These are phyloP conservation scores for Grammomys surdaster DNA, from an alignment of 2,113 vertebrate species.

Conservation along the genomic window DNA sequence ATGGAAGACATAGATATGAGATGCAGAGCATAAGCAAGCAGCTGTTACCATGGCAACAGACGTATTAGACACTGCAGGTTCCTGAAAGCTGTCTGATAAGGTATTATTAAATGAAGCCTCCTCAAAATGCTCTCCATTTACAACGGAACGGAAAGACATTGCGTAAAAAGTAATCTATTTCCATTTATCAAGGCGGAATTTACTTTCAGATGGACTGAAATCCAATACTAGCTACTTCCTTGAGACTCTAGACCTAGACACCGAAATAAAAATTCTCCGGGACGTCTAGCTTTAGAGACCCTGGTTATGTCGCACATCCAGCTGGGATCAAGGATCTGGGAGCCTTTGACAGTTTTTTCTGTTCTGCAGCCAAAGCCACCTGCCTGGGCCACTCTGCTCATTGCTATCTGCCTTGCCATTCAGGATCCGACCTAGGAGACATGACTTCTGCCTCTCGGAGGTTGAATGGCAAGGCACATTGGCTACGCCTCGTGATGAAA, in stretches of 20 bases:
- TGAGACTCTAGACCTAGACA: not conserved
- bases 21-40: constrained; percentile 86
- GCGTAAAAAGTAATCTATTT: constrained; percentile 76
- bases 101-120: constrained; percentile 89
- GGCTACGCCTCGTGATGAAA: not conserved
- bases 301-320: not conserved
- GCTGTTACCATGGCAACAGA: constrained; percentile 88
- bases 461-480: not conserved
- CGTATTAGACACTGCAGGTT: constrained; percentile 89
- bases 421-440: not conserved
- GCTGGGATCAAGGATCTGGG: constrained; percentile 6
- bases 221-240: constrained; percentile 48
- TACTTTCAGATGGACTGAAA: constrained; percentile 65
- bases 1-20: constrained; percentile 75
- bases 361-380: not conserved
- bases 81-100: constrained; percentile 89
- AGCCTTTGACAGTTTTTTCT: not conserved
- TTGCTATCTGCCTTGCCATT: not conserved
- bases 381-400: not conserved
- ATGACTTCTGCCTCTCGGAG: not conserved
- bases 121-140: constrained; percentile 84
- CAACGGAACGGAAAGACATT: constrained; percentile 75
- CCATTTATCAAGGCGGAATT: constrained; percentile 71
- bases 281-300: constrained; percentile 23
- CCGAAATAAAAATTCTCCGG: not conserved